Evolutionary conservation across 2,113 vertebrate species (phyloP).

Genomic region (Nyctereutes procyonoides): DNA sequence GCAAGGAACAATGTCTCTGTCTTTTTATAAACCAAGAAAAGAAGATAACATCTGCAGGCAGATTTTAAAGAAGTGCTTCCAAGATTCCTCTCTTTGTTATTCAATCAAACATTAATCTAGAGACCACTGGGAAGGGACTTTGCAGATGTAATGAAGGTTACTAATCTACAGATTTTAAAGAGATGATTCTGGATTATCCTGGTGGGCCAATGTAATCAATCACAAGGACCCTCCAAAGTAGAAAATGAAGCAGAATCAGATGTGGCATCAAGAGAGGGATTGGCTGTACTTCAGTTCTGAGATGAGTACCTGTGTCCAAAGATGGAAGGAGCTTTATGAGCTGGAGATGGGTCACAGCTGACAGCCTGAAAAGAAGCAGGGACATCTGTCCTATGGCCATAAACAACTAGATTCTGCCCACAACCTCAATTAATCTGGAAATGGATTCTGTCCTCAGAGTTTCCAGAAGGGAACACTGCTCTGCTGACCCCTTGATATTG

Average conservation of each 20-base stretch:
- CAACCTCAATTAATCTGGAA: neutral
- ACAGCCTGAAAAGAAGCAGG: neutral
- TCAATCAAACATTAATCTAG: neutral
- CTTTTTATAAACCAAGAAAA: neutral
- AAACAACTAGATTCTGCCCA: neutral
- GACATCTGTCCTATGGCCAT: neutral
- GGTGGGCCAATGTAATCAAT: neutral
- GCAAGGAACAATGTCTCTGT: neutral
- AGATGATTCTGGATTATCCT: neutral
- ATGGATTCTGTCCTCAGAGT: neutral
- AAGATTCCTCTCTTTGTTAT: neutral
- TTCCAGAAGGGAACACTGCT: neutral
- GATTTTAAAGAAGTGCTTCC: neutral
- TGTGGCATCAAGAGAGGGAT: rapidly evolving
- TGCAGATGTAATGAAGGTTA: neutral
- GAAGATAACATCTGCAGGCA: neutral
- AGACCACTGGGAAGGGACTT: neutral
- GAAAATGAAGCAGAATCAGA: neutral
- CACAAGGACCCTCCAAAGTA: neutral
- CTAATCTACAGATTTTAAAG: neutral
- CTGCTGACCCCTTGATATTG: neutral
- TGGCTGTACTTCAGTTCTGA: neutral
- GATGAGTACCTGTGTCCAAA: no score
- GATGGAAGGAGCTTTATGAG: neutral
- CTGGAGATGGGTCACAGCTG: neutral